Evolutionary conservation across 2,113 vertebrate species (phyloP), one percentile per base, ranked within the genome.

Genomic region (Anser cygnoides): DNA sequence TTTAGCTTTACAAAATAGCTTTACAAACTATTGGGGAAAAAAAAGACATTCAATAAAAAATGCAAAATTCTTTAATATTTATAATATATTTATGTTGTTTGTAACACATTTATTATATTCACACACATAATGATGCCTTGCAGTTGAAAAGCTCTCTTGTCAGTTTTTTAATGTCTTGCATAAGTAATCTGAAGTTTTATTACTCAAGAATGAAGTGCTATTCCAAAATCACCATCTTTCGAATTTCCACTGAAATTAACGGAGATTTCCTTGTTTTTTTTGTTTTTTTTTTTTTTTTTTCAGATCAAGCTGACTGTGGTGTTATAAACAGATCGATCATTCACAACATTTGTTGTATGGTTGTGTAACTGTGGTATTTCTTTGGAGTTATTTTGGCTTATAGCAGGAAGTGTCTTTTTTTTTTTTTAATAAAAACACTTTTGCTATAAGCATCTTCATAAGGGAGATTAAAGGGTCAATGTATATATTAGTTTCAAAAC

Each of bases 261-360:
- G 75, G 20, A 76, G 5, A 39, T 3, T 68, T 71, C 21, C 84
- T 28, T 78, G 28, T 31, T 59, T 67, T 84, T 59, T 75, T 62
- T 67, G 78, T 59, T 75, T 62, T 63, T 84, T 59, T 39, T 39
- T 39, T 10, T 39, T 39, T 39, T 10, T 62, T 67, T 84, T 59
- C 72, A 89, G 15, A 14, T 28, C 77, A 37, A 12, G 5, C 11
- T 49, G 0, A 0, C 3, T 61, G 5, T 10, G 2, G 3, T 77
- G 25, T 55, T 78, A 52, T 16, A 14, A 61, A 65, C 28, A 66
- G 12, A 85, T 55, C 25, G 31, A 18, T 90, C 3, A 46, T 80
- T 80, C n/a, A 46, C 4, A 39, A 3, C 5, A 77, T 91, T 92
- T 83, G 14, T 25, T 79, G 21, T 35, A 50, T 54, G 6, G 1